Evolutionary conservation across 2,113 vertebrate species (phyloP).

Genomic region (Herpetotheres cachinnans): DNA sequence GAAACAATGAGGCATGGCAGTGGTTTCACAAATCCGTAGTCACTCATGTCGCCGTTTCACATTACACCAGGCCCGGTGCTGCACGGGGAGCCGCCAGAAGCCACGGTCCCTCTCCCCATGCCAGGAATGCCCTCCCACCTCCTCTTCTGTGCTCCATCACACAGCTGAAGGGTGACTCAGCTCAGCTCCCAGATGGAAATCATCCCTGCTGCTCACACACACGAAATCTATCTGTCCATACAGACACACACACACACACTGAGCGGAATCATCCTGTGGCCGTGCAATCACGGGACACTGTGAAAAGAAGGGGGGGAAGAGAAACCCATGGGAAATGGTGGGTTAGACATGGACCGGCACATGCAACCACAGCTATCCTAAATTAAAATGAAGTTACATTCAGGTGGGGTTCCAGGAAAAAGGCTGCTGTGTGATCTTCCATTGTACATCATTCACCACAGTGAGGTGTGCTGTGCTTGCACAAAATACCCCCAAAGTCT

Average conservation of each 20-base stretch:
- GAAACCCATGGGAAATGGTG: neutral
- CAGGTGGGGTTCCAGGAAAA: neutral
- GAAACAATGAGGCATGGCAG: neutral
- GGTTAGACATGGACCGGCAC: neutral
- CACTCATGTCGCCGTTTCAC: neutral
- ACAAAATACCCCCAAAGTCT: neutral
- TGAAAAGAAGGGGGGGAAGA: neutral
- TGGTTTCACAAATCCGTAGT: neutral
- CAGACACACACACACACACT: neutral
- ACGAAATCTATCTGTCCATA: neutral
- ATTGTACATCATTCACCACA: neutral
- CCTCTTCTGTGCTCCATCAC: neutral
- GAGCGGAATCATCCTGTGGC: accelerated
- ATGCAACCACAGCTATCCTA: neutral
- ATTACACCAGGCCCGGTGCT: accelerated
- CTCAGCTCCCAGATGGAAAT: neutral
- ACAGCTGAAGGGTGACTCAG: neutral
- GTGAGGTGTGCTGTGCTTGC: neutral
- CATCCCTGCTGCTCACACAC: neutral
- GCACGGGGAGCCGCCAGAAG: neutral
- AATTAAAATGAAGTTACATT: neutral
- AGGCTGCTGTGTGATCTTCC: neutral
- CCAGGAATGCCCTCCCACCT: neutral
- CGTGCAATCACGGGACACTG: accelerated
- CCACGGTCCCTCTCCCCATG: neutral